phyloP scores from a whole-genome alignment of 64 coral and sea anemone species.

The Pocillopora damicornis region DNA sequence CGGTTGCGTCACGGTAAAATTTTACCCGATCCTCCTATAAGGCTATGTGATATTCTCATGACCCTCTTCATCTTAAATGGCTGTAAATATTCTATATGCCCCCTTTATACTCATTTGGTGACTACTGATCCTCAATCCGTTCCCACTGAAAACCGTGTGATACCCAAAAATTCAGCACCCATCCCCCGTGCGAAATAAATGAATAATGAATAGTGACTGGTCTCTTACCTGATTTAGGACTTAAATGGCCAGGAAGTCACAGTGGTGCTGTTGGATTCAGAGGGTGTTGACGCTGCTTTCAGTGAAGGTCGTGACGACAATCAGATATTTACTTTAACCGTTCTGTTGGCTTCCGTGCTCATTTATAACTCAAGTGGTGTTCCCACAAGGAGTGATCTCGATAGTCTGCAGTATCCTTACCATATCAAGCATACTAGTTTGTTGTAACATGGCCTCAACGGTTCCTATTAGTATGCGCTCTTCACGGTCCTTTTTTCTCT shows the following conservation, averaged over 20 bases:
- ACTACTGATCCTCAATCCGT: too few relatives aligned
- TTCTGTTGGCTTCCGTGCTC: constrained; percentile 33
- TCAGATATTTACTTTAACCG: constrained; percentile 50
- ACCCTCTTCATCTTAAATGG: too few relatives aligned
- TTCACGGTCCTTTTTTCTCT: too few relatives aligned
- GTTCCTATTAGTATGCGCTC: background rate
- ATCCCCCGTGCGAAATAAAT: too few relatives aligned
- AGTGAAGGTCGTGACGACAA: constrained; percentile 26
- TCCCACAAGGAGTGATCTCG: constrained; percentile 20
- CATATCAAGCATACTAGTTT: background rate
- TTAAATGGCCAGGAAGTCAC: constrained; percentile 35
- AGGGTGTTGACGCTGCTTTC: constrained; percentile 27
- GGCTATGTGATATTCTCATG: too few relatives aligned
- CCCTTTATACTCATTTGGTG: too few relatives aligned
- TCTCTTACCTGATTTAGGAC: constrained; percentile 3
- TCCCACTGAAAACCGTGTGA: too few relatives aligned
- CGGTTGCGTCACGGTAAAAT: too few relatives aligned
- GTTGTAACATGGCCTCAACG: background rate
- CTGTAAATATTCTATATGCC: too few relatives aligned
- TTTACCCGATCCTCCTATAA: too few relatives aligned
- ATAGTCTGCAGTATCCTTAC: constrained; percentile 52
- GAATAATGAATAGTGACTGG: too few relatives aligned
- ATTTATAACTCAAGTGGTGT: constrained; percentile 51
- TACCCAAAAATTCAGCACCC: too few relatives aligned
- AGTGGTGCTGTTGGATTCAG: constrained; percentile 49